Conservation (phyloP, 2,113 vertebrate species). For the Girardinichthys multiradiatus region DNA sequence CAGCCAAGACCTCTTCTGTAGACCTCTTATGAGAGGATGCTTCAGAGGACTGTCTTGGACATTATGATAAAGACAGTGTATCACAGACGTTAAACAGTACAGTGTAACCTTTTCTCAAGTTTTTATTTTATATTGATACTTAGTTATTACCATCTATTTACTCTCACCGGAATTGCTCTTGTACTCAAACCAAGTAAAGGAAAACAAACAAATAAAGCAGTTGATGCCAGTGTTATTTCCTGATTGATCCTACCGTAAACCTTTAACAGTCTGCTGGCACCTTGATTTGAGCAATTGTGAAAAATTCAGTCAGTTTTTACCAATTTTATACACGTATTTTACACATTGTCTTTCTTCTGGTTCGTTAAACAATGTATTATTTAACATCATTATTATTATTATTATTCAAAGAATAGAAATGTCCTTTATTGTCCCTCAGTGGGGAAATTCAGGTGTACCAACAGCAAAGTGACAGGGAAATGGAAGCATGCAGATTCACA, state of each 20-base stretch:
- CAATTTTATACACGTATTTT: background rate
- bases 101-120: constrained; percentile 10
- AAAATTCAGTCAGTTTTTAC: background rate
- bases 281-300: background rate
- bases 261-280: background rate
- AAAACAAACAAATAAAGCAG: background rate
- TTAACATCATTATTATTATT: too few relatives aligned
- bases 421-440: background rate
- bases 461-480: background rate
- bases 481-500: background rate
- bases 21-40: constrained; percentile 45
- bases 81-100: constrained; percentile 4
- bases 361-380: too few relatives aligned
- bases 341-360: too few relatives aligned
- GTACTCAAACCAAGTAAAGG: background rate
- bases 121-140: background rate
- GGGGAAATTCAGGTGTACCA: background rate
- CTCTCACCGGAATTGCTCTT: too few relatives aligned
- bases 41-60: constrained; percentile 20
- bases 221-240: background rate
- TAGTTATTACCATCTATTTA: background rate
- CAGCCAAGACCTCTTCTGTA: constrained; percentile 34
- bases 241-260: background rate
- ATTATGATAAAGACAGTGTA: constrained; percentile 1
- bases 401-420: background rate